Evolutionary conservation across 2,797 vertebrate species (phyloP).

Genomic region (Onychomys arenicola): DNA sequence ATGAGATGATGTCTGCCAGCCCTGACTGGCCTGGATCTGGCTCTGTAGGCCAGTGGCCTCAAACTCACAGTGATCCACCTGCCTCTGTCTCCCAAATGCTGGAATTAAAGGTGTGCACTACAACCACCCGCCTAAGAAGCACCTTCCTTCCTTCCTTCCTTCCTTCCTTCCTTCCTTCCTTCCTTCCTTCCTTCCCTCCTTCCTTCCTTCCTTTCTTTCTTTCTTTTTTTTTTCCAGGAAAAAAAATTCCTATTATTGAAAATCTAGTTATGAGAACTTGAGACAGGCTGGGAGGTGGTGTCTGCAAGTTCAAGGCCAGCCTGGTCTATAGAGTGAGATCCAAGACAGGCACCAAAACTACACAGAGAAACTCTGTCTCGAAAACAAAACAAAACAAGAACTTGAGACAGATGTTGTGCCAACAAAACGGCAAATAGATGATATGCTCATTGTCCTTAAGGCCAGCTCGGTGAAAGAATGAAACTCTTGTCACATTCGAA

Average conservation of each 20-base stretch:
- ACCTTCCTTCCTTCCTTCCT: too few species aligned
- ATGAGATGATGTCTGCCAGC: neutral
- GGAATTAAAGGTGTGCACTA: neutral
- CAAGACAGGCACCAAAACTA: too few species aligned
- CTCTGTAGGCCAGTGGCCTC: neutral
- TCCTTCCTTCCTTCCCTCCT: too few species aligned
- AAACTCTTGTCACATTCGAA: neutral
- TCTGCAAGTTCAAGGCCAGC: too few species aligned
- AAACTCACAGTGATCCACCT: neutral
- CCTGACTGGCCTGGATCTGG: neutral
- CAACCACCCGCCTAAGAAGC: rapidly evolving
- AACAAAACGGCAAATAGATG: conserved; percentile 1
- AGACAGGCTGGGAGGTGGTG: neutral
- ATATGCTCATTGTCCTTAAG: neutral
- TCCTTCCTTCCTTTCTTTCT: too few species aligned
- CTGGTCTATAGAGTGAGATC: too few species aligned
- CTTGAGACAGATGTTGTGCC: neutral
- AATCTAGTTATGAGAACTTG: conserved; percentile 38
- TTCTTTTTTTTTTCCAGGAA: conserved; percentile 23
- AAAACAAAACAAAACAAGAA: neutral
- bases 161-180: too few species aligned
- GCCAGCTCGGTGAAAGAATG: neutral
- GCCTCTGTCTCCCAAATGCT: neutral
- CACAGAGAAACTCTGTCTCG: too few species aligned
- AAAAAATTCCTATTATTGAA: conserved; percentile 53